These are phyloP conservation scores for Drosophila erecta DNA, from an alignment of 1,140 invertebrate genomes.

Conservation along the genomic window DNA sequence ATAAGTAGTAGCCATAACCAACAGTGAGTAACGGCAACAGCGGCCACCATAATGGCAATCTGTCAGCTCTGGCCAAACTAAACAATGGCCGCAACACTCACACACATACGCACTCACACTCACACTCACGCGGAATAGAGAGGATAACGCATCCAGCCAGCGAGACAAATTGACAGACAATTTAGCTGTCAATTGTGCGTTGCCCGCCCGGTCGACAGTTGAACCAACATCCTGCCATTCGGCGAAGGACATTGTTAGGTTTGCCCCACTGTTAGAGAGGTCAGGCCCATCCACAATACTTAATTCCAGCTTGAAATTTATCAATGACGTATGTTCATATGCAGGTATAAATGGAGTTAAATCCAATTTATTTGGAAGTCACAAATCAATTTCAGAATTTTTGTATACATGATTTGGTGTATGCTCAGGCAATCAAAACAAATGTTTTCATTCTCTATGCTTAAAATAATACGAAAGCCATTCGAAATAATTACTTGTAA, in stretches of 20 bases:
- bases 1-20: slow-evolving; percentile 25
- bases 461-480: no score
- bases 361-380: background rate
- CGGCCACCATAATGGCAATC: slow-evolving; percentile 50
- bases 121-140: slow-evolving; percentile 9
- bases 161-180: slow-evolving; percentile 82
- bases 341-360: background rate
- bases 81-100: slow-evolving; percentile 45
- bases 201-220: slow-evolving; percentile 50
- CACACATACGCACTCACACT: slow-evolving; percentile 9
- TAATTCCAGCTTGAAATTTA: slow-evolving; percentile 3
- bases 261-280: slow-evolving; percentile 6
- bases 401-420: no score
- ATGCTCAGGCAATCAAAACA: no score
- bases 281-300: background rate
- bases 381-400: no score
- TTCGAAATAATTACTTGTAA: no score
- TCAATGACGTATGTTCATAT: background rate
- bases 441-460: no score
- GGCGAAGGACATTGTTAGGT: slow-evolving; percentile 47
- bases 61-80: slow-evolving; percentile 69
- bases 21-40: slow-evolving; percentile 38
- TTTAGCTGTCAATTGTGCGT: slow-evolving; percentile 80
- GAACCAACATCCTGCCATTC: slow-evolving; percentile 54
- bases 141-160: slow-evolving; percentile 71